Evolutionary conservation across 2,888 invertebrate species (phyloP).

Genomic region (Eupithecia subfuscata): DNA sequence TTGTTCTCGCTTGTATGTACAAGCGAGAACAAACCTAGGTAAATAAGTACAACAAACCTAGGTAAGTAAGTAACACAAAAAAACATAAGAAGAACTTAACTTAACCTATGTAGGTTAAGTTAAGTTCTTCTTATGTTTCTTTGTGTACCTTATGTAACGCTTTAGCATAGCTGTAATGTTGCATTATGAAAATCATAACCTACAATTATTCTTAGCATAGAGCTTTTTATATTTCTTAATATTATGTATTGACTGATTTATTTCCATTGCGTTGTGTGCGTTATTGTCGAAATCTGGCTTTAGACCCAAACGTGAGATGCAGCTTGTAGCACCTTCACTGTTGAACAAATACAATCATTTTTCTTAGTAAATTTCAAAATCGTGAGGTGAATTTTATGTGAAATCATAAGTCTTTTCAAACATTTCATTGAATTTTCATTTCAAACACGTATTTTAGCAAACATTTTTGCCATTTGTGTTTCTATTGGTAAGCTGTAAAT

Average conservation of each 20-base stretch:
- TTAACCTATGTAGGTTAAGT: neutral
- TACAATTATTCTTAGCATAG: neutral
- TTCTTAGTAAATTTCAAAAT: slow-evolving; percentile 37
- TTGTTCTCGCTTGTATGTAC: neutral
- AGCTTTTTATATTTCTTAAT: neutral
- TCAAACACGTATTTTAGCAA: slow-evolving; percentile 4
- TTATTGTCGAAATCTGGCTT: neutral
- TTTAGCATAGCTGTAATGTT: too few species aligned
- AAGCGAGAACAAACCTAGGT: too few species aligned
- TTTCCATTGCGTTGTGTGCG: neutral
- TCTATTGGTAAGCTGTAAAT: neutral
- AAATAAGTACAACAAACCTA: too few species aligned
- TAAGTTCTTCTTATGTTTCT: too few species aligned
- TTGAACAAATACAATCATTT: slow-evolving; percentile 42
- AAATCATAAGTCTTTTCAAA: slow-evolving; percentile 26
- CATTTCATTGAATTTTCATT: slow-evolving; percentile 6
- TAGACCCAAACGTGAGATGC: slow-evolving; percentile 38
- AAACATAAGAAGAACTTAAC: too few species aligned
- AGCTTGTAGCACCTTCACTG: slow-evolving; percentile 32
- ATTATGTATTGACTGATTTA: neutral
- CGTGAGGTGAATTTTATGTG: slow-evolving; percentile 37
- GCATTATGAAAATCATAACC: neutral
- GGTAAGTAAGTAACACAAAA: too few species aligned
- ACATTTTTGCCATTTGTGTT: neutral
- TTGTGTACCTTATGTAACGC: too few species aligned